Evolutionary conservation across 2,113 vertebrate species (phyloP).

Genomic region (Harpagus bidentatus): DNA sequence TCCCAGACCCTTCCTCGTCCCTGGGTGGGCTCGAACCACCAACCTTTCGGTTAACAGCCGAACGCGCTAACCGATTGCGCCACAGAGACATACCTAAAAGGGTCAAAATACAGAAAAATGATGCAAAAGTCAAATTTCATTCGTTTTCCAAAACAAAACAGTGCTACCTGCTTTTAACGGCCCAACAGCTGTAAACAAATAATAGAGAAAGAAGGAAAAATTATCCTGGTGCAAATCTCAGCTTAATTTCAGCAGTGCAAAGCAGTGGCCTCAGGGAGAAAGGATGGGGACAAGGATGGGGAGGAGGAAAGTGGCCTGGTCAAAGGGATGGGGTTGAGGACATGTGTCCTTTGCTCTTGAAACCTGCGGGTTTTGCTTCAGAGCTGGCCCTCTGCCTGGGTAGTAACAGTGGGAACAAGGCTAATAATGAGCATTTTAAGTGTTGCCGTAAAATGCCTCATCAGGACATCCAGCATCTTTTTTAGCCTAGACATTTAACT

Average conservation of each 20-base stretch:
- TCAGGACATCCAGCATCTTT: background rate
- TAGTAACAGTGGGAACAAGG: background rate
- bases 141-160: background rate
- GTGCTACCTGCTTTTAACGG: background rate
- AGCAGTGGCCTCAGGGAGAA: background rate
- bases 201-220: background rate
- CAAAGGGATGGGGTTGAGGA: background rate
- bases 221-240: background rate
- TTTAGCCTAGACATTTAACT: background rate
- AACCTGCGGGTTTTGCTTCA: background rate
- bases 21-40: constrained; percentile 83
- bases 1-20: constrained; percentile 5
- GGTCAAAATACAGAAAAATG: rapidly evolving
- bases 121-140: background rate
- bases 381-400: background rate
- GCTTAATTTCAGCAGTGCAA: background rate
- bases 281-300: background rate
- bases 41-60: constrained; percentile 84
- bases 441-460: background rate
- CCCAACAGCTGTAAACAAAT: background rate
- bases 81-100: constrained; percentile 49
- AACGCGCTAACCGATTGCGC: constrained; percentile 78
- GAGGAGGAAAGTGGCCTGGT: background rate
- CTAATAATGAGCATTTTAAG: background rate
- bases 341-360: background rate